Evolutionary conservation across 92 coral and sea anemone genomes (phyloP).

Genomic region (Palythoa grandis): DNA sequence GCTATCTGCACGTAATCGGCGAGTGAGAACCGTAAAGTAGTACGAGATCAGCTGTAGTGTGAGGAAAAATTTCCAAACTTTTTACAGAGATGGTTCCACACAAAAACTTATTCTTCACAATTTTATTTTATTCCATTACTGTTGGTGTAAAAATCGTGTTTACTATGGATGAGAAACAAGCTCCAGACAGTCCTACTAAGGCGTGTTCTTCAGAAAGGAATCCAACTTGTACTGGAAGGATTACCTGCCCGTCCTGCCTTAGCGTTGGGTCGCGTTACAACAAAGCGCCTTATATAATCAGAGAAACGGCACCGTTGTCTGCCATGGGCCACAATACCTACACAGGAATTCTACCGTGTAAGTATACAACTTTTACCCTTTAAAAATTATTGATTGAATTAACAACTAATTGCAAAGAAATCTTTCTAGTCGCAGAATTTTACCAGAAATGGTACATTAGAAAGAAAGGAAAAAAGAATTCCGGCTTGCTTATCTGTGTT

Average conservation of each 20-base stretch:
- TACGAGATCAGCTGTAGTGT: no score
- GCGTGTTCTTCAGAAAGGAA: not conserved
- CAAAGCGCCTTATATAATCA: slow-evolving; percentile 14
- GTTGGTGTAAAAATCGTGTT: not conserved
- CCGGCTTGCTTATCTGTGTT: no score
- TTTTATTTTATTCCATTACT: not conserved
- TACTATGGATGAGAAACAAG: not conserved
- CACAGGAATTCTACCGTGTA: slow-evolving; percentile 13
- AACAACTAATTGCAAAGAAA: no score
- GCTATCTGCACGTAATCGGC: not conserved
- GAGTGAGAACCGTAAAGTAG: not conserved
- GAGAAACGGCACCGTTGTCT: not conserved
- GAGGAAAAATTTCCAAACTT: not conserved
- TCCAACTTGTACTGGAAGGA: not conserved
- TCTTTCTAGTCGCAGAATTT: no score
- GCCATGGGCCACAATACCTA: not conserved
- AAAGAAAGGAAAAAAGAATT: no score
- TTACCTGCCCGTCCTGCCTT: slow-evolving; percentile 2
- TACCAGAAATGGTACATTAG: no score
- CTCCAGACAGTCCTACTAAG: not conserved
- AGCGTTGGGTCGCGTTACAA: slow-evolving; percentile 3
- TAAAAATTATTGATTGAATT: no score
- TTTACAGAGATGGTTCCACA: not conserved
- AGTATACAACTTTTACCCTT: not conserved
- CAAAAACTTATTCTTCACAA: not conserved